Evolutionary conservation across 2,797 vertebrate species (phyloP).

Genomic region (Peromyscus attwateri): DNA sequence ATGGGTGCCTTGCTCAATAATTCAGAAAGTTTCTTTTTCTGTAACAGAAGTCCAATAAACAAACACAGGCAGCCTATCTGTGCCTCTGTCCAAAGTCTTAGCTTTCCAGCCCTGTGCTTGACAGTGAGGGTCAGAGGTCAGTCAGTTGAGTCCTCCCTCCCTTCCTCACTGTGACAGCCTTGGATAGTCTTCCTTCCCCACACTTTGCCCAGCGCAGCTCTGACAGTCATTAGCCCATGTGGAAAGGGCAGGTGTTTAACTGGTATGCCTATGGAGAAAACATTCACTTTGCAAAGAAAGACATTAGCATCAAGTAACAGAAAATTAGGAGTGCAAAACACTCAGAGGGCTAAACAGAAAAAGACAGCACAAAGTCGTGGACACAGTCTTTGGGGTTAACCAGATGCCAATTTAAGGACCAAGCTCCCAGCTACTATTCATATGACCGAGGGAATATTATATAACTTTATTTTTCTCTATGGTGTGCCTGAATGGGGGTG

Average conservation of each 20-base stretch:
- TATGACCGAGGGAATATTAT: not conserved
- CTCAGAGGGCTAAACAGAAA: not conserved
- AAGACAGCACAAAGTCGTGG: not conserved
- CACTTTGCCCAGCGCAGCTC: not conserved
- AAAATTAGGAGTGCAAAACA: not conserved
- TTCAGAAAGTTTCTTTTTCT: conserved; percentile 26
- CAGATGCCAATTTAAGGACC: not conserved
- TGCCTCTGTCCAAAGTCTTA: not conserved
- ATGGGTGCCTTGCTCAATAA: not conserved
- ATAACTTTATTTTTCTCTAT: not conserved
- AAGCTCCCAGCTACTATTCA: not conserved
- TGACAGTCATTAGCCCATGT: not conserved
- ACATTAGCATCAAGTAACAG: not conserved
- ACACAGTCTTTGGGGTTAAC: not conserved
- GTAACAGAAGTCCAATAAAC: not conserved
- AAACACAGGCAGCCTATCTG: not conserved
- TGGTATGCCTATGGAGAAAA: not conserved
- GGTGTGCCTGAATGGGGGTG: not conserved
- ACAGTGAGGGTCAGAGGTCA: not conserved
- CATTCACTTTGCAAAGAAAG: not conserved
- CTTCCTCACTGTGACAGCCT: not conserved
- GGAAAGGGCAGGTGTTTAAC: not conserved
- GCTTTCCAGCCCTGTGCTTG: not conserved
- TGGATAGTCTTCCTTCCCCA: not conserved
- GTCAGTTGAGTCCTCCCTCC: not conserved